Conservation (phyloP, 2,113 vertebrate species). For the Corynorhinus townsendii region DNA sequence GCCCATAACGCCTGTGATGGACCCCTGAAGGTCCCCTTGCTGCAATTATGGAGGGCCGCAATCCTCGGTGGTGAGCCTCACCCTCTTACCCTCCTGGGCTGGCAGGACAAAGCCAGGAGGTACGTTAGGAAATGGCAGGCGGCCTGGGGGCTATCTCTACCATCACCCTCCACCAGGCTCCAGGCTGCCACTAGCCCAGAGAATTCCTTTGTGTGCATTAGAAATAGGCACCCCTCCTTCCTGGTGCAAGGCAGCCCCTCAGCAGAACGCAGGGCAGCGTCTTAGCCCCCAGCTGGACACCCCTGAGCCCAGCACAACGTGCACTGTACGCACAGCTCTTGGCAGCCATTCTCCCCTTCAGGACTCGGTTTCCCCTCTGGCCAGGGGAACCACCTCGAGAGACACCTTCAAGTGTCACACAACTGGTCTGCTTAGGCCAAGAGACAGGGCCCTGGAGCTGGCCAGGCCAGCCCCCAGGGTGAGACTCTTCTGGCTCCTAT, state of each 20-base stretch:
- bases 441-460: background rate
- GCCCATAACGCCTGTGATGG: background rate
- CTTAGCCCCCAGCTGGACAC: background rate
- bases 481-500: accelerated
- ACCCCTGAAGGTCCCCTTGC: background rate
- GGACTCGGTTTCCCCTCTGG: background rate
- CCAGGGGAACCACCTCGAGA: background rate
- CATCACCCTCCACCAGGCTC: background rate
- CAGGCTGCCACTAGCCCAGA: background rate
- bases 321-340: background rate
- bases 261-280: background rate
- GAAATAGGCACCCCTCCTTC: background rate
- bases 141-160: background rate
- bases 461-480: background rate
- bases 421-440: background rate
- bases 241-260: background rate
- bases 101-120: slow-evolving; percentile 67
- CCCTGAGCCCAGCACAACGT: background rate
- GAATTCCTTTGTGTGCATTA: background rate
- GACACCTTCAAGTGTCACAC: background rate
- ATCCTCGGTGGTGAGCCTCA: background rate
- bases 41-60: background rate
- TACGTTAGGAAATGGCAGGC: slow-evolving; percentile 44
- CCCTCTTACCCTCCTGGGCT: background rate
- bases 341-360: background rate